Conservation (phyloP, 2,797 vertebrate genomes). For the Anguilla anguilla region DNA sequence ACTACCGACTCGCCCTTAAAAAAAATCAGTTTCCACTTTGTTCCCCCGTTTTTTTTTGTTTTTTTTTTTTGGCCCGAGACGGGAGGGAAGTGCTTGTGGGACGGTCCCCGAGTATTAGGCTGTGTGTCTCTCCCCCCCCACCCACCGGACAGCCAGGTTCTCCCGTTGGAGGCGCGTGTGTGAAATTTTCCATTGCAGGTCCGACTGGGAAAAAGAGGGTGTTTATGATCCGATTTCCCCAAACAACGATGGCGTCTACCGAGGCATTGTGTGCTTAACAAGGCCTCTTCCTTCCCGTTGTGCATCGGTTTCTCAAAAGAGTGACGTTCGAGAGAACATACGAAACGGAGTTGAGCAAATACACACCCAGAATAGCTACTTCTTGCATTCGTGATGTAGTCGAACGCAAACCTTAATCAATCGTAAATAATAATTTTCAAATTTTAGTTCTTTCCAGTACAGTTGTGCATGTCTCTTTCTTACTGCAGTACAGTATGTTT, state of each 20-base stretch:
- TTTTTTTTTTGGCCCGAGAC: neutral
- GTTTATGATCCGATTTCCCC: constrained; percentile 44
- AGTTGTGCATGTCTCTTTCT: neutral
- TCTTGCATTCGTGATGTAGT: neutral
- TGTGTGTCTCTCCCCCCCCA: neutral
- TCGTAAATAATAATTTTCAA: neutral
- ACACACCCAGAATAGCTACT: neutral
- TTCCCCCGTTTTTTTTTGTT: neutral
- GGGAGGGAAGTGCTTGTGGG: constrained; percentile 14
- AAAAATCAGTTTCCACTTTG: neutral
- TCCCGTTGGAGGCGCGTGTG: neutral
- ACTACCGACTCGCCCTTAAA: neutral
- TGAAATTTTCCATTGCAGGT: constrained; percentile 24
- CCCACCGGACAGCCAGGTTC: neutral
- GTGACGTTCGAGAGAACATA: neutral
- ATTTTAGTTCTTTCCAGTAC: neutral
- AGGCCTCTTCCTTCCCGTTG: constrained; percentile 27
- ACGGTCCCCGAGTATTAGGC: neutral
- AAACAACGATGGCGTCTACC: constrained; percentile 25
- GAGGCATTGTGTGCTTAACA: constrained; percentile 22
- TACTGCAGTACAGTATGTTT: neutral
- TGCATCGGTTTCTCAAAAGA: neutral
- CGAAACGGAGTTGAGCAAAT: neutral
- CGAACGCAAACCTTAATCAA: neutral
- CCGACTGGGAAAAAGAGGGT: constrained; percentile 33